phyloP scores from a whole-genome alignment of 2,113 vertebrate species.

The Tringa solitaria region DNA sequence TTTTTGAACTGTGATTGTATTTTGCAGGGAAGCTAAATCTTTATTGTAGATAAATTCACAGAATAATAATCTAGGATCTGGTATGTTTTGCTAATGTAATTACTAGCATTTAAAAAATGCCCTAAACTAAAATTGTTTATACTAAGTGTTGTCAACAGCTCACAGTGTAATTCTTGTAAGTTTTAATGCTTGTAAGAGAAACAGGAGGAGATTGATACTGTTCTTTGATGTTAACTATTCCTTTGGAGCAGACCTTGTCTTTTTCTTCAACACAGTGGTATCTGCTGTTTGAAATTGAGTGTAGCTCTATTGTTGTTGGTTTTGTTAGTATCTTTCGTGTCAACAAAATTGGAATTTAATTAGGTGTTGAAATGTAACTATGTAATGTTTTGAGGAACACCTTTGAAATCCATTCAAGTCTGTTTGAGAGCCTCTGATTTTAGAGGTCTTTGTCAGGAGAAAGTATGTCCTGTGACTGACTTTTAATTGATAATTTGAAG shows the following conservation, averaged over 20 bases:
- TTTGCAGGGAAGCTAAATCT: not conserved
- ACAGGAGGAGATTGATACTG: not conserved
- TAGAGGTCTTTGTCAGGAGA: not conserved
- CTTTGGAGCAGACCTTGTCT: not conserved
- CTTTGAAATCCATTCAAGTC: not conserved
- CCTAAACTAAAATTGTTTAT: not conserved
- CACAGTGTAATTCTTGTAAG: not conserved
- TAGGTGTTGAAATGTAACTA: not conserved
- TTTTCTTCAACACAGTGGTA: not conserved
- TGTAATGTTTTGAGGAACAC: not conserved
- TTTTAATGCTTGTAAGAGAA: not conserved
- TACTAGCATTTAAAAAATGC: not conserved
- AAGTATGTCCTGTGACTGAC: not conserved
- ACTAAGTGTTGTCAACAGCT: not conserved
- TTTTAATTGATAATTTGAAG: not conserved
- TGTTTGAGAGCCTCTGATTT: not conserved
- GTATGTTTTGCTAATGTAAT: not conserved
- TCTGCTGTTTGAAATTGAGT: not conserved
- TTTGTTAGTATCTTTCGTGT: not conserved
- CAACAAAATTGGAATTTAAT: not conserved
- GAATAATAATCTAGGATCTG: not conserved
- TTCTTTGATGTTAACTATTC: not conserved
- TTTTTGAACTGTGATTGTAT: not conserved
- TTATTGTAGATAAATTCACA: not conserved
- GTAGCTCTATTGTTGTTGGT: not conserved